phyloP scores from a whole-genome alignment of 2,888 invertebrate genomes.

The Pachycephus smyrnensis region DNA sequence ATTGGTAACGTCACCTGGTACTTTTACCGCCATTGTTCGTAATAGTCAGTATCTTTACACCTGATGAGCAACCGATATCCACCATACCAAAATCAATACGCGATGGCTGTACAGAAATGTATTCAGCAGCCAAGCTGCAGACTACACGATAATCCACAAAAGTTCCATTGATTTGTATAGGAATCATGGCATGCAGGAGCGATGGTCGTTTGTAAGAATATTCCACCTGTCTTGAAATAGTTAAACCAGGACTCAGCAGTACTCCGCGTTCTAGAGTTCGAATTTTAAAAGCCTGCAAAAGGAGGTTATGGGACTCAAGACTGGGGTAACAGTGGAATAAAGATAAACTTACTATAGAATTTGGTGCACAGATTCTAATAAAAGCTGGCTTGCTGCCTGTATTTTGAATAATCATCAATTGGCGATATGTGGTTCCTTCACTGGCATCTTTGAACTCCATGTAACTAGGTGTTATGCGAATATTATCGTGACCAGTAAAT shows the following conservation, averaged over 20 bases:
- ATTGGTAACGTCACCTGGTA: conserved; percentile 38
- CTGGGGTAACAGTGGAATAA: background rate
- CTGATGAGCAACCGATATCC: conserved; percentile 63
- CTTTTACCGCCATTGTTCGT: conserved; percentile 63
- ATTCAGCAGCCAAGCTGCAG: conserved; percentile 47
- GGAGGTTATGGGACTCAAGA: background rate
- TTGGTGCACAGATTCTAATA: conserved; percentile 59
- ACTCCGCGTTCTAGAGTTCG: conserved; percentile 39
- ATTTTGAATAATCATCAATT: conserved; percentile 61
- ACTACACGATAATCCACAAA: conserved; percentile 53
- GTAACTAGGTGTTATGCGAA: conserved; percentile 60
- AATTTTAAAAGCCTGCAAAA: conserved; percentile 62
- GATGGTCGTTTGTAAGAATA: conserved; percentile 58
- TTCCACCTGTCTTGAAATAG: conserved; percentile 52
- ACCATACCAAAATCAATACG: conserved; percentile 66
- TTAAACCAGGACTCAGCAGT: conserved; percentile 63
- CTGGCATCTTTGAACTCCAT: conserved; percentile 65
- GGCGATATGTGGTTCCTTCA: conserved; percentile 61
- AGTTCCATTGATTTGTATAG: conserved; percentile 61
- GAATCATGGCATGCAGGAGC: conserved; percentile 49
- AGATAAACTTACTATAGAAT: conserved; percentile 59
- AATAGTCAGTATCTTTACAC: conserved; percentile 58
- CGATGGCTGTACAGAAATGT: conserved; percentile 53
- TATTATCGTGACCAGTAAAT: conserved; percentile 38
- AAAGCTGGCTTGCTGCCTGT: conserved; percentile 54